A percentile compares a stretch with the other conserved stretches of the same genome.
Evolutionary conservation across 2,113 vertebrate genomes (phyloP).

Genomic region (Larimichthys polyactis): DNA sequence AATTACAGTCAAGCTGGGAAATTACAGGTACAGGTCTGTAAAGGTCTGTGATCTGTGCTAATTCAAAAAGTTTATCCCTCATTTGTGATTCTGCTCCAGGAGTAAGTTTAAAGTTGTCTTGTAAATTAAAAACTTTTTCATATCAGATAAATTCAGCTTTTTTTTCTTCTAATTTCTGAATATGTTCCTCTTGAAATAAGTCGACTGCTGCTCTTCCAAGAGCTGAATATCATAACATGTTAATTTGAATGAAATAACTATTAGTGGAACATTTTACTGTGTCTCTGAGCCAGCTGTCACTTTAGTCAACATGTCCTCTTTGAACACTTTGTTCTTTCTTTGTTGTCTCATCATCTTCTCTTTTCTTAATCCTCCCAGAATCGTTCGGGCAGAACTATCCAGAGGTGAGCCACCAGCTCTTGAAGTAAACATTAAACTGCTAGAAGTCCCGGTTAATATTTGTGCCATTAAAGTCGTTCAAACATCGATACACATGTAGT

Average conservation of each 20-base stretch:
- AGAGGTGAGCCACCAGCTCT: slow-evolving; percentile 86
- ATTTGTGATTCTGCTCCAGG: too few relatives aligned
- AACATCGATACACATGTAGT: neutral
- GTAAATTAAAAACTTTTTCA: too few relatives aligned
- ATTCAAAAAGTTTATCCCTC: too few relatives aligned
- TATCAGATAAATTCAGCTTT: too few relatives aligned
- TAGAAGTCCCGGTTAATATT: neutral
- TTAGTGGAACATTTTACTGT: neutral
- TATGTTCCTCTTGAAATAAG: neutral
- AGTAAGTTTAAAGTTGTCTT: too few relatives aligned
- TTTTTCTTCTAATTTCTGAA: neutral
- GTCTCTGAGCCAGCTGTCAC: neutral
- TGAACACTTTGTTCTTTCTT: neutral
- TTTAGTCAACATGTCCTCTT: neutral
- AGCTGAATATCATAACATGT: neutral
- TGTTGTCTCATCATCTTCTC: neutral
- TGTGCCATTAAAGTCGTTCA: neutral
- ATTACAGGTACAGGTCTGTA: too few relatives aligned
- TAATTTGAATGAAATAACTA: neutral
- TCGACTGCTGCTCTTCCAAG: neutral
- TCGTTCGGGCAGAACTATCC: slow-evolving; percentile 99
- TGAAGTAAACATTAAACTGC: neutral
- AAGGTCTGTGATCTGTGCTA: too few relatives aligned
- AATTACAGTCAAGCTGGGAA: too few relatives aligned
- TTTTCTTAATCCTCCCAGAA: slow-evolving; percentile 79